Evolutionary conservation across 2,888 invertebrate genomes (phyloP).

Genomic region (Drosophila kambysellisi): DNA sequence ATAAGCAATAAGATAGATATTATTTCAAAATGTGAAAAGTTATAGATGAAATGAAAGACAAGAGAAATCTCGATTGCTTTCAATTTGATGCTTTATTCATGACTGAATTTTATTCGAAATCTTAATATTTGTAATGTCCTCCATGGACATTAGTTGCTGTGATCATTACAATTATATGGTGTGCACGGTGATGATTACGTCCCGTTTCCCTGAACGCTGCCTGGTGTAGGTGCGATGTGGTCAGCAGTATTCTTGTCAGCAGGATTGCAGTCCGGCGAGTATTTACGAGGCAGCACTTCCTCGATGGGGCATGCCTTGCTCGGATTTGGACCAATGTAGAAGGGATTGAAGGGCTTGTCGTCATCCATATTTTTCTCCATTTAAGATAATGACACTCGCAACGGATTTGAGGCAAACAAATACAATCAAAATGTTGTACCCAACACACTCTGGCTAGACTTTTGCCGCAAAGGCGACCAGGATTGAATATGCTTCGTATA

Average conservation of each 20-base stretch:
- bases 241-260: neutral
- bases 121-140: neutral
- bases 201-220: neutral
- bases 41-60: neutral
- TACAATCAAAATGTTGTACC: neutral
- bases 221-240: neutral
- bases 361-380: too few relatives aligned
- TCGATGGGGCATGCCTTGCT: constrained; percentile 31
- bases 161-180: constrained; percentile 14
- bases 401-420: constrained; percentile 1
- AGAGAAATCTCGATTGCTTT: neutral
- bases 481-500: neutral
- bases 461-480: neutral
- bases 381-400: neutral
- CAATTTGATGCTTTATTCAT: neutral
- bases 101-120: neutral
- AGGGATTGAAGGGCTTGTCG: constrained; percentile 39
- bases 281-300: constrained; percentile 4
- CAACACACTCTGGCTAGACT: neutral
- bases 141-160: neutral
- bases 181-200: neutral
- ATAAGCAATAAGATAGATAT: neutral
- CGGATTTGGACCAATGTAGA: constrained; percentile 52
- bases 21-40: neutral
- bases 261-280: constrained; percentile 8